phyloP scores from a whole-genome alignment of 2,888 invertebrate species.

The Zaprionus obscuricornis region DNA sequence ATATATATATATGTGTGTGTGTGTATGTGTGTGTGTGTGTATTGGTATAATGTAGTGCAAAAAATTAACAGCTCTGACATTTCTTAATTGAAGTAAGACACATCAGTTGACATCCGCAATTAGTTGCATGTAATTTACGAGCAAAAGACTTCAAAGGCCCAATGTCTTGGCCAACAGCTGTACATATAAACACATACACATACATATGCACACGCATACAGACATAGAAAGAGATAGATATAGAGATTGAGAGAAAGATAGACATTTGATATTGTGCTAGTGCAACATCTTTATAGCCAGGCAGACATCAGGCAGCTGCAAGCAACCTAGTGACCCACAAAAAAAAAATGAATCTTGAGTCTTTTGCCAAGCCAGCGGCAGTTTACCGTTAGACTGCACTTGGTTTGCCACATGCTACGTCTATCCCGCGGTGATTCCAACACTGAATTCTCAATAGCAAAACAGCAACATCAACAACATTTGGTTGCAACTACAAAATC shows the following conservation, averaged over 20 bases:
- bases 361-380: slow-evolving; percentile 50
- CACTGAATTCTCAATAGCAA: slow-evolving; percentile 11
- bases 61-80: slow-evolving; percentile 33
- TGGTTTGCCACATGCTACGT: slow-evolving; percentile 44
- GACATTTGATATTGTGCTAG: slow-evolving; percentile 7
- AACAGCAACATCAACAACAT: slow-evolving; percentile 13
- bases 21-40: slow-evolving; percentile 2
- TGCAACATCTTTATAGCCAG: slow-evolving; percentile 38
- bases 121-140: slow-evolving; percentile 63
- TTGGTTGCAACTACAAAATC: slow-evolving; percentile 5
- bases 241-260: too few relatives aligned
- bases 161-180: slow-evolving; percentile 33
- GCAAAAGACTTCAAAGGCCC: slow-evolving; percentile 28
- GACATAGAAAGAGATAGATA: too few relatives aligned
- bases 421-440: slow-evolving; percentile 30
- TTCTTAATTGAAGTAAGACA: slow-evolving; percentile 58
- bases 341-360: too few relatives aligned
- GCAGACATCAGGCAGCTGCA: neutral
- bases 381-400: slow-evolving; percentile 66
- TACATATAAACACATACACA: too few relatives aligned
- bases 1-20: too few relatives aligned
- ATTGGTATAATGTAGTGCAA: slow-evolving; percentile 16
- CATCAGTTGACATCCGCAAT: slow-evolving; percentile 74
- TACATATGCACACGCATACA: too few relatives aligned
- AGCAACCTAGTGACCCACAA: slow-evolving; percentile 73